A percentile compares a stretch with the other conserved stretches of the same genome.
Conservation (phyloP, 2,113 vertebrate genomes). For the Thunnus maccoyii region DNA sequence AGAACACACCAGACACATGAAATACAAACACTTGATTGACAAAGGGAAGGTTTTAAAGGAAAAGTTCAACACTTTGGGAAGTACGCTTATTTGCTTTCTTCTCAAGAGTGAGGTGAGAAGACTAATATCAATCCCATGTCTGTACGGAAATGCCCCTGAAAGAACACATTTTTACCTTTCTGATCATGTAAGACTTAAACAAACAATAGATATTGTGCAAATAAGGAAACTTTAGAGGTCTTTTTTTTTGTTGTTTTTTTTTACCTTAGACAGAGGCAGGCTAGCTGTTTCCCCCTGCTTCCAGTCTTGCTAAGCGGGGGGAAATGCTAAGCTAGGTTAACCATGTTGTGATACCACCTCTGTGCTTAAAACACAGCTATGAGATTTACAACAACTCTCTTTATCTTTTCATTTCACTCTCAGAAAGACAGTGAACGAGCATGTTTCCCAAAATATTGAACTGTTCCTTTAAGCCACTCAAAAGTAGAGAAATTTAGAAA, state of each 20-base stretch:
- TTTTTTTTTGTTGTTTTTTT: too few species aligned
- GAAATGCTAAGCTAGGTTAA: not conserved
- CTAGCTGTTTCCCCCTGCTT: too few species aligned
- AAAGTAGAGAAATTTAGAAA: not conserved
- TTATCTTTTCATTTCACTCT: not conserved
- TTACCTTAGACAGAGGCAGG: too few species aligned
- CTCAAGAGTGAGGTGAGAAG: not conserved
- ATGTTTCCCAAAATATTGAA: slow-evolving; percentile 7
- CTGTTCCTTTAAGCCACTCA: slow-evolving; percentile 28
- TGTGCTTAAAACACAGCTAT: not conserved
- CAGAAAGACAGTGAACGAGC: not conserved
- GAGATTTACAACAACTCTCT: accelerated
- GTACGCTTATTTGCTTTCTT: not conserved
- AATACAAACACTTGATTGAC: slow-evolving; percentile 32
- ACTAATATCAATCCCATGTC: not conserved
- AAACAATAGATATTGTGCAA: too few species aligned
- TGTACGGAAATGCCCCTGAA: not conserved
- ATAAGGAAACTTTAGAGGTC: too few species aligned
- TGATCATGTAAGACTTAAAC: too few species aligned
- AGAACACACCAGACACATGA: slow-evolving; percentile 51
- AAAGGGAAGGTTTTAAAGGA: not conserved
- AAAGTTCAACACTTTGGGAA: slow-evolving; percentile 5
- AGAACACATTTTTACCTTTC: too few species aligned
- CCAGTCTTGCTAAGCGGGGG: not conserved
- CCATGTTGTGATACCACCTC: not conserved